Base-by-base conservation (phyloP, 2,797 vertebrate species). In the Malurus splendens region DNA sequence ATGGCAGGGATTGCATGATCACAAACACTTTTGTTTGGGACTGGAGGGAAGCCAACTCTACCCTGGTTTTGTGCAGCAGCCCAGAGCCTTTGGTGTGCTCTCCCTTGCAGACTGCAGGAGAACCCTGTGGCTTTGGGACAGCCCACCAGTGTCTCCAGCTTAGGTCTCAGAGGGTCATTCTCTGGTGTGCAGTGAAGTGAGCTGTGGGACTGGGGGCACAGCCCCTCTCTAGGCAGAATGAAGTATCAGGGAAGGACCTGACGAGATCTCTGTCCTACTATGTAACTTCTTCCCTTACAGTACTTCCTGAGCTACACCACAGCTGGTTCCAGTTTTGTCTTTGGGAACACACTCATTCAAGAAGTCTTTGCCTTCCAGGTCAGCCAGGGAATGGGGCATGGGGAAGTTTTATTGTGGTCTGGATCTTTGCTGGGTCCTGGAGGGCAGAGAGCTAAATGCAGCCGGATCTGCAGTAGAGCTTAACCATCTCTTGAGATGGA, bases 331-430 rank as follows among this genome's bases (percentile, higher is more conserved):
- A 18, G 42, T 9, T 99, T 99, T 9, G 98, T 99, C 89, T 99
- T 99, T 82, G 99, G 99, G 57, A 51, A 96, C 10, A 56, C 75
- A 3, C 97, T 99, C 78, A 96, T 98, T 44, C 27, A 96, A 38
- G 30, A 81, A 0, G 67, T 85, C 71, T 99, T 99, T 76, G 99
- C 99, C n/a, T 99, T 99, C 96, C 98, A 99, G 98, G 99, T 99
- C 60, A 98, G 98, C 95, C 45, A 50, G 39, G 39, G 36, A 56
- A 52, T 10, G 60, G 24, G 15, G 14, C 17, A 7, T 18, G 19
- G 61, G 55, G 75, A 70, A 39, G 12, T n/a, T 81, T 80, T 78
- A 25, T 65, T 59, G 44, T 74, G 57, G 9, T 52, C 78, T 59
- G 73, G 25, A 36, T 90, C 60, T 67, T 87, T 39, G 24, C 41